Base-by-base conservation (phyloP, 2,888 invertebrate genomes). In the Mythimna pallens region DNA sequence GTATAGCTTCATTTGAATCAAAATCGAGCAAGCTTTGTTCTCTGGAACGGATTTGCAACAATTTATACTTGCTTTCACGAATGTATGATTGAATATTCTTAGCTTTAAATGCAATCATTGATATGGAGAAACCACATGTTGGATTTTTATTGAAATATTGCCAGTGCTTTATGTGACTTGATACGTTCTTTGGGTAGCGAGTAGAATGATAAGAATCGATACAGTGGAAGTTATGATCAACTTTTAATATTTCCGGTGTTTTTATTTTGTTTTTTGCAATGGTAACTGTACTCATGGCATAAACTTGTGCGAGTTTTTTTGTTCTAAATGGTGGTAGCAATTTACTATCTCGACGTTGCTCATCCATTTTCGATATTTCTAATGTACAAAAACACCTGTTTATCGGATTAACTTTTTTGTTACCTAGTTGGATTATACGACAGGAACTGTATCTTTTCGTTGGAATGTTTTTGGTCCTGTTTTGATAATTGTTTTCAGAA, bases 51-150 rank as follows among this genome's bases (percentile, higher is more conserved):
- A 66, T 64, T 47, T 70, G 64, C 22, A 75, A 70, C 50, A 61
- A 64, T 25, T 67, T 64, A 36, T 43, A 61, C 64, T 75, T 66
- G 20, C 61, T 80, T 65, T 70, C 50, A 47, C 8, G n/a, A 50
- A 64, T 34, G 47, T 47, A 70, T 25, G 76, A 61, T 43, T 65
- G 67, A 12, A 57, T 58, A 54, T 69, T 70, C 54, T 64, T 69
- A 17, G 81, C 25, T 40, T 71, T 67, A 25, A 76, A 65, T 70
- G 71, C 47, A 65, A 75, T 70, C 52, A 65, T 70, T 22, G 81
- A 78, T 59, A 78, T 22, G 1, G 81, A 76, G n/a, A 76, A 61
- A 14, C 58, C 40, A n/a, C 62, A 59, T 9, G 80, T 57, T 34
- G 52, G 40, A 30, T 62, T 64, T 55, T 67, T 64, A 8, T 75